A percentile compares a stretch with the other conserved stretches of the same genome.
These are phyloP conservation scores for Alectura lathami DNA, from an alignment of 2,113 vertebrate species.

Conservation along the genomic window DNA sequence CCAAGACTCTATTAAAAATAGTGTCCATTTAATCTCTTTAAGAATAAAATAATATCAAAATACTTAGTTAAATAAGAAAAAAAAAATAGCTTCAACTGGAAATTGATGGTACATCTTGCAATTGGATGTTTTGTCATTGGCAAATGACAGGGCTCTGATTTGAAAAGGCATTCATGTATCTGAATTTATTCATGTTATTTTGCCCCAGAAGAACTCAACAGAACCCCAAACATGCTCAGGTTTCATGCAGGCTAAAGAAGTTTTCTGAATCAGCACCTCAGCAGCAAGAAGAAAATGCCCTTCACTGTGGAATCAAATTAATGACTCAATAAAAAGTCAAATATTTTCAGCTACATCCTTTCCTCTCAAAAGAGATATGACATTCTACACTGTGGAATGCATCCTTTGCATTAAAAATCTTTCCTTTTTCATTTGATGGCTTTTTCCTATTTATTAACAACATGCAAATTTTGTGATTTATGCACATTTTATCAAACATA, in stretches of 20 bases:
- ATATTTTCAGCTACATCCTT: background rate
- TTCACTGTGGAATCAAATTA: background rate
- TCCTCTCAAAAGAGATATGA: background rate
- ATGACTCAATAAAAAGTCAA: background rate
- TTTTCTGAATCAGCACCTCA: conserved; percentile 38
- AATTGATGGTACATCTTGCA: background rate
- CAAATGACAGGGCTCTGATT: background rate
- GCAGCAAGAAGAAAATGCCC: background rate
- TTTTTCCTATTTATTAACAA: background rate
- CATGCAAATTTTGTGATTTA: background rate
- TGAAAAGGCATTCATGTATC: background rate
- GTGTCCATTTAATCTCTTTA: background rate
- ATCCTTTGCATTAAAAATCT: background rate
- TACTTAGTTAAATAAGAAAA: background rate
- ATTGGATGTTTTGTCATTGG: background rate
- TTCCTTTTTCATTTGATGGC: background rate
- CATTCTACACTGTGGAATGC: background rate
- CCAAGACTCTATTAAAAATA: background rate
- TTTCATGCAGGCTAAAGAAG: conserved; percentile 9
- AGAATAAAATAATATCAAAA: background rate
- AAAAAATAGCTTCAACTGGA: background rate
- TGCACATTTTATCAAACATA: background rate
- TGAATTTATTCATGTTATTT: background rate
- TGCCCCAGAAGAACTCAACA: background rate
- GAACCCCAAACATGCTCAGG: background rate